Evolutionary conservation across 2,797 vertebrate species (phyloP).

Genomic region (Lutjanus argentimaculatus): DNA sequence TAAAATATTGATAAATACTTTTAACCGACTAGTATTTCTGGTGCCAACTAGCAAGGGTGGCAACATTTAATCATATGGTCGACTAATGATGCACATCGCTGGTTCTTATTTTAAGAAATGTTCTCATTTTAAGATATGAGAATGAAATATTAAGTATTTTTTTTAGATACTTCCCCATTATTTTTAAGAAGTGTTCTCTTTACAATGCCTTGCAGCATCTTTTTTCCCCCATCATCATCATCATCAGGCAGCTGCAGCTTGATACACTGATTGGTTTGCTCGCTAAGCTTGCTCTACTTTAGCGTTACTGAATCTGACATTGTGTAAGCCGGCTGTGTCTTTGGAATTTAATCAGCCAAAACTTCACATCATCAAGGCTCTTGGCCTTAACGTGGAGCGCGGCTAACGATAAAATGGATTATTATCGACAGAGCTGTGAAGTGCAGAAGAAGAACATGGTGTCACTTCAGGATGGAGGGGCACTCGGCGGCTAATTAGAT

Average conservation of each 20-base stretch:
- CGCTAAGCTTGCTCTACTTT: background rate
- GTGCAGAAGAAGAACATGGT: background rate
- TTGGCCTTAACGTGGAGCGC: background rate
- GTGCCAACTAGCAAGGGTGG: too few species aligned
- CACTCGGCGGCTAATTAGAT: slow-evolving; percentile 24
- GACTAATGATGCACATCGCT: too few species aligned
- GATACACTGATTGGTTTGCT: background rate
- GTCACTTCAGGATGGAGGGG: slow-evolving; percentile 12
- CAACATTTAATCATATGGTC: too few species aligned
- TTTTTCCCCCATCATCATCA: too few species aligned
- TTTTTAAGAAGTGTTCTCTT: too few species aligned
- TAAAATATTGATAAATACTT: too few species aligned
- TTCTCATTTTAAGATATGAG: too few species aligned
- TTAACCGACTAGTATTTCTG: too few species aligned
- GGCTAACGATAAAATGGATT: slow-evolving; percentile 9
- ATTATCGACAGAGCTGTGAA: slow-evolving; percentile 28
- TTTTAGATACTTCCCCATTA: too few species aligned
- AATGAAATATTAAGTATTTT: too few species aligned
- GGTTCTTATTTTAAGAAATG: too few species aligned
- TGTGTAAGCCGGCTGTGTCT: background rate
- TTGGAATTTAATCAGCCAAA: slow-evolving; percentile 15
- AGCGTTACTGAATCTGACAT: background rate
- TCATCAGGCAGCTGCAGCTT: background rate
- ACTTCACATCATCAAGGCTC: background rate
- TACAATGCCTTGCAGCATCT: too few species aligned